Percentiles rank a stretch among this genome's conserved stretches.
phyloP scores from a whole-genome alignment of 2,113 vertebrate genomes.

The Nycticorax nycticorax region DNA sequence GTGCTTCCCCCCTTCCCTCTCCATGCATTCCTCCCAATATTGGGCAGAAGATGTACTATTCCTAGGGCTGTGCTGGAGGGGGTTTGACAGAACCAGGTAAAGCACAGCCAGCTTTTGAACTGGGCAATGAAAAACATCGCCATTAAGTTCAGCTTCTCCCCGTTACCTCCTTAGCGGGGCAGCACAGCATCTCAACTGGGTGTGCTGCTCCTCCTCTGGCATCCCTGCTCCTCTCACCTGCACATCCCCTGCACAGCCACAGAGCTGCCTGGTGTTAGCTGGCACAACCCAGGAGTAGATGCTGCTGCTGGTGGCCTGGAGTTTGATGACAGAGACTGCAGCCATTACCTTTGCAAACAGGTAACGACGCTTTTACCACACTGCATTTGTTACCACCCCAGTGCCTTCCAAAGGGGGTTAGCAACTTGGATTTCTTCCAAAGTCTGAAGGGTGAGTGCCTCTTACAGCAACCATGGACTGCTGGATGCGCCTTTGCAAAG shows the following conservation, averaged over 20 bases:
- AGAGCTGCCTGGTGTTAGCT: not conserved
- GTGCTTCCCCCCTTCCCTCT: not conserved
- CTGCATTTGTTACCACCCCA: rapidly evolving
- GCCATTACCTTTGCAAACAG: not conserved
- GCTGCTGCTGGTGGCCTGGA: not conserved
- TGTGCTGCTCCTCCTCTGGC: not conserved
- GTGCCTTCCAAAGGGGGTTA: not conserved
- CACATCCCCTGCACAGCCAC: not conserved
- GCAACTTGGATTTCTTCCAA: not conserved
- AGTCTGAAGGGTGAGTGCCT: not conserved
- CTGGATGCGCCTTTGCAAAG: not conserved
- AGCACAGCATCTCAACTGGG: not conserved
- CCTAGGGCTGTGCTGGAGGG: not conserved
- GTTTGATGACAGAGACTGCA: not conserved
- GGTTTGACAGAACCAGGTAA: not conserved
- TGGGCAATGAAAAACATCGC: not conserved
- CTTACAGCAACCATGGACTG: not conserved
- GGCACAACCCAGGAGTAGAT: not conserved
- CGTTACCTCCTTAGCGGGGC: not conserved
- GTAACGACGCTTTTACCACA: not conserved
- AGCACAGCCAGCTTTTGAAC: not conserved
- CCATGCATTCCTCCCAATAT: not conserved
- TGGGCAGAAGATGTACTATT: not conserved
- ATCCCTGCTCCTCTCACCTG: rapidly evolving
- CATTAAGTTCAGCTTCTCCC: not conserved